Conservation (phyloP, 2,113 vertebrate species). For the Origma solitaria region DNA sequence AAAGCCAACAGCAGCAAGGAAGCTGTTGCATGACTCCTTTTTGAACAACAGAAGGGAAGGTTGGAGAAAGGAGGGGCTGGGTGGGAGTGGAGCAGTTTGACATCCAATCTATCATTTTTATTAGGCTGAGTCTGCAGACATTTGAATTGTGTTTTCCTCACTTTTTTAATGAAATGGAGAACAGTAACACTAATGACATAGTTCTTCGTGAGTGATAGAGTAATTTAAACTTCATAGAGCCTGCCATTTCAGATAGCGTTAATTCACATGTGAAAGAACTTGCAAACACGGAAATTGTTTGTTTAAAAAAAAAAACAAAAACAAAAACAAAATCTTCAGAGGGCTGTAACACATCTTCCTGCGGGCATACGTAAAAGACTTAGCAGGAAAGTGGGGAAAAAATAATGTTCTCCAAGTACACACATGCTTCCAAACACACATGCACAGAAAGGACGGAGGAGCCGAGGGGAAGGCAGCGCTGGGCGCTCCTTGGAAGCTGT, state of each 20-base stretch:
- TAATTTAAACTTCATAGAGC: not conserved
- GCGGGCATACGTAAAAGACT: not conserved
- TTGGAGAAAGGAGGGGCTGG: not conserved
- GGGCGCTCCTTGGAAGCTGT: slow-evolving; percentile 58
- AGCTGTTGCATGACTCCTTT: slow-evolving; percentile 2
- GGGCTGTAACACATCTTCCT: not conserved
- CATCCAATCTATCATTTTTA: slow-evolving; percentile 52
- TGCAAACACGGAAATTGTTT: not conserved
- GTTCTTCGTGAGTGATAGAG: not conserved
- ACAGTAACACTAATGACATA: not conserved
- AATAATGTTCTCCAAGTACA: not conserved
- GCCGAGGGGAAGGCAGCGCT: not conserved
- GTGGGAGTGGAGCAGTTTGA: not conserved
- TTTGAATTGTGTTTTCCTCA: slow-evolving; percentile 49
- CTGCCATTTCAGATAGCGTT: not conserved
- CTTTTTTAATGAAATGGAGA: slow-evolving; percentile 43
- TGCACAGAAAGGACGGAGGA: not conserved
- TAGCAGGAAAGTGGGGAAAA: not conserved
- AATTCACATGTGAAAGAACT: not conserved
- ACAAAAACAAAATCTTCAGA: not conserved
- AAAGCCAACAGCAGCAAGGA: slow-evolving; percentile 27
- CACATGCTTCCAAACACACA: not conserved
- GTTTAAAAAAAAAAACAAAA: not conserved
- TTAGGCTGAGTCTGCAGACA: slow-evolving; percentile 34
- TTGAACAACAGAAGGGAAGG: not conserved